phyloP scores from a whole-genome alignment of 1,140 invertebrate genomes.

The Oryctes rhinoceros region DNA sequence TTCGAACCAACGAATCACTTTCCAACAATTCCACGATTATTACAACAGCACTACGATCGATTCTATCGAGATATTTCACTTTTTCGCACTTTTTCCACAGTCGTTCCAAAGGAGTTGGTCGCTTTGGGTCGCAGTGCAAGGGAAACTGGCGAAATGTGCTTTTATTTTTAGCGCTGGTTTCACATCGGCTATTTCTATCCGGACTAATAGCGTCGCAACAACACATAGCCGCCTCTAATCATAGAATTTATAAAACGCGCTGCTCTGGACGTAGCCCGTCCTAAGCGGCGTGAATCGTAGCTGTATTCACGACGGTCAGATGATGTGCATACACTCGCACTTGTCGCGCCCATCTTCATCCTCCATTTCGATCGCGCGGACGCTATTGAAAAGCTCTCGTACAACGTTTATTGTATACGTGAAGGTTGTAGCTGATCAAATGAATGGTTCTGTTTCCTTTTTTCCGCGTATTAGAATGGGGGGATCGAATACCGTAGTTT shows the following conservation, averaged over 20 bases:
- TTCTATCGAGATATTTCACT: background rate
- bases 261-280: constrained; percentile 4
- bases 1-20: constrained; percentile 9
- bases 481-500: background rate
- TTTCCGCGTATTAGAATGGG: background rate
- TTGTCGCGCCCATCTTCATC: constrained; percentile 10
- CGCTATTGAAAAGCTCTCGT: constrained; percentile 18
- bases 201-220: constrained; percentile 24
- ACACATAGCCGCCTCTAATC: background rate
- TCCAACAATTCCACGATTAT: background rate
- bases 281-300: background rate
- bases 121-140: constrained; percentile 42
- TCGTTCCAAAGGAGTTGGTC: constrained; percentile 22
- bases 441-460: background rate
- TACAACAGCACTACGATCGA: constrained; percentile 1
- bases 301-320: background rate
- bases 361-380: background rate
- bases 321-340: background rate
- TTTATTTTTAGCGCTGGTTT: constrained; percentile 42
- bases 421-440: background rate
- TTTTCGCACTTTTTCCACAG: constrained; percentile 28
- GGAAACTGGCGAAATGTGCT: constrained; percentile 44
- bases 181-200: constrained; percentile 44
- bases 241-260: constrained; percentile 30
- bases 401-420: background rate